These are phyloP conservation scores for Hydrolagus affinis DNA, from an alignment of 2,113 vertebrate species.

Conservation along the genomic window DNA sequence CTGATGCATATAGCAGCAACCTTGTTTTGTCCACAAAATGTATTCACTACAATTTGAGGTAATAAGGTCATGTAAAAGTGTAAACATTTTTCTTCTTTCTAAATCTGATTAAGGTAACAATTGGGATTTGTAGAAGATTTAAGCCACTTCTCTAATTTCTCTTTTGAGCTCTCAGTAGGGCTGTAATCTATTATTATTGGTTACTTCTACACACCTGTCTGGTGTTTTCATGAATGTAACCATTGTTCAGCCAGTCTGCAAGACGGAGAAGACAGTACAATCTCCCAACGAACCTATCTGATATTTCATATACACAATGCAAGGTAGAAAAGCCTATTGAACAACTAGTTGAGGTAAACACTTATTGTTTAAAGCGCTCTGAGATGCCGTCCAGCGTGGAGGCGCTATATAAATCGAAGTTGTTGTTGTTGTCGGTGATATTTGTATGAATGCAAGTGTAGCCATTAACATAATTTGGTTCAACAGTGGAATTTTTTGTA, in stretches of 20 bases:
- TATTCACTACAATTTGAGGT: no score
- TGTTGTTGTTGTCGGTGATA: no score
- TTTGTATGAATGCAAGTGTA: background rate
- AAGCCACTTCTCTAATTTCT: slow-evolving; percentile 30
- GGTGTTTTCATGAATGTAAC: slow-evolving; percentile 45
- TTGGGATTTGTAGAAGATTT: slow-evolving; percentile 35
- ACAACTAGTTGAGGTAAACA: background rate
- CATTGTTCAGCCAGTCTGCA: slow-evolving; percentile 46
- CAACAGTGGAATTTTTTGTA: background rate
- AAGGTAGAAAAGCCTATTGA: background rate
- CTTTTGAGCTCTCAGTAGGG: slow-evolving; percentile 37
- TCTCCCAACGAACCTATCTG: slow-evolving; percentile 52
- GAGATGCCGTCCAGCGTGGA: no score
- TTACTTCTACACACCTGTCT: slow-evolving; percentile 39
- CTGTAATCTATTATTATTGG: slow-evolving; percentile 39
- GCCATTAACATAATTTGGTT: background rate
- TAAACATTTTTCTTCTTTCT: background rate
- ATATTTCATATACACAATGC: slow-evolving; percentile 41
- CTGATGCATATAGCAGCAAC: no score
- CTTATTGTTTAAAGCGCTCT: no score
- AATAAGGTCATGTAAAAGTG: no score
- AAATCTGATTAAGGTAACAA: slow-evolving; percentile 42
- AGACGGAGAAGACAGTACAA: slow-evolving; percentile 35
- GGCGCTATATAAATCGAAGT: no score
- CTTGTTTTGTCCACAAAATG: no score